Conservation (phyloP, 2,888 invertebrate genomes). For the Trichogramma evanescens region DNA sequence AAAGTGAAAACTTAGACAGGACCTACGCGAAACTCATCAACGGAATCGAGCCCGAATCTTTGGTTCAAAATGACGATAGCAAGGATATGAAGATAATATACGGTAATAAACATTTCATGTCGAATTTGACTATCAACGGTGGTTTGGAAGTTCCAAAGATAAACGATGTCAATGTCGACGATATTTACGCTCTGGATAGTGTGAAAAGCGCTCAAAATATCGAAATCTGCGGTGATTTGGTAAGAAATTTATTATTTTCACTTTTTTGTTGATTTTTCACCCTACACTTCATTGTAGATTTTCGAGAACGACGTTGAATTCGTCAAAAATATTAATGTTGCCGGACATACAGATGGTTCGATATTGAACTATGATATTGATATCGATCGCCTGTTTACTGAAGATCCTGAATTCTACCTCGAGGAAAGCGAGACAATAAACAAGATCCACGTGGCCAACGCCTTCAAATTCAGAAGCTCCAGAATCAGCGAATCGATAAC, state of each 20-base stretch:
- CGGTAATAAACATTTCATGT: slow-evolving; percentile 25
- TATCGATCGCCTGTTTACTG: too few species aligned
- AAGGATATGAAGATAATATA: slow-evolving; percentile 20
- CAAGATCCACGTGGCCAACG: too few species aligned
- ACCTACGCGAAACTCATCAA: slow-evolving; percentile 27
- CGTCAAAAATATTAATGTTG: slow-evolving; percentile 12
- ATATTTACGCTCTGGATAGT: slow-evolving; percentile 23
- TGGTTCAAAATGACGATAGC: slow-evolving; percentile 24
- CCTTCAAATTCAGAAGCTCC: too few species aligned
- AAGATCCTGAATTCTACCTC: too few species aligned
- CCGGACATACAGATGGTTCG: slow-evolving; percentile 26
- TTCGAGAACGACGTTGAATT: slow-evolving; percentile 26
- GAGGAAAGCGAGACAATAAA: too few species aligned
- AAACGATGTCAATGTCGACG: slow-evolving; percentile 25
- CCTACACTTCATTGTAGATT: slow-evolving; percentile 20
- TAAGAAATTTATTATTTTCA: slow-evolving; percentile 17
- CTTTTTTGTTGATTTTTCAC: background rate
- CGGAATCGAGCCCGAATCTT: slow-evolving; percentile 26
- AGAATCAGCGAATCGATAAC: slow-evolving; percentile 14
- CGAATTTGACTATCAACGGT: slow-evolving; percentile 26
- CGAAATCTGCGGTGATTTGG: slow-evolving; percentile 34
- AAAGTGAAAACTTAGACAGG: slow-evolving; percentile 18
- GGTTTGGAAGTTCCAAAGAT: slow-evolving; percentile 22
- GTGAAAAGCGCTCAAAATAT: slow-evolving; percentile 26
- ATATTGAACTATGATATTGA: background rate